Percentiles rank a stretch among this genome's conserved stretches.
Evolutionary conservation across 1,140 invertebrate genomes (phyloP).

Genomic region (Pteromalus puparum): DNA sequence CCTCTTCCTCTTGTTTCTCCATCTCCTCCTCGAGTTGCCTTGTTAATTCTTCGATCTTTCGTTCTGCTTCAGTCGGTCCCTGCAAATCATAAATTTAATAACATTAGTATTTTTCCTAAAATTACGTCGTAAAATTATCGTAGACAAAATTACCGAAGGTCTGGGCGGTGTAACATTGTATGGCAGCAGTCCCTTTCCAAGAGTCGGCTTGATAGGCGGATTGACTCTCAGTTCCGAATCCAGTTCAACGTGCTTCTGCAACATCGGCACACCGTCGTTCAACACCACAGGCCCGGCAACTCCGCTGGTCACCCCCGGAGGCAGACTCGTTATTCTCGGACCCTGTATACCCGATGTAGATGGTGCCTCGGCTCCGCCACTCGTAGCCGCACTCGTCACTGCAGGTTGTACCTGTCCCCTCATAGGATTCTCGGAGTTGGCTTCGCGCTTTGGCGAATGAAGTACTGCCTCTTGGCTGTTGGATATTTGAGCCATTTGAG

Average conservation of each 20-base stretch:
- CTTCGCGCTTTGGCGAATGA: conserved; percentile 55
- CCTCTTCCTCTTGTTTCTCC: conserved; percentile 94
- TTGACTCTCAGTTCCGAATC: conserved; percentile 64
- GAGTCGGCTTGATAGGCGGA: conserved; percentile 67
- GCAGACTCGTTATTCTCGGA: conserved; percentile 70
- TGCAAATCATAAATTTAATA: conserved; percentile 63
- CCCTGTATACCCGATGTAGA: conserved; percentile 59
- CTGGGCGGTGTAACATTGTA: conserved; percentile 92
- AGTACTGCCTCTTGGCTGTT: conserved; percentile 45
- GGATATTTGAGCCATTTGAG: conserved; percentile 1
- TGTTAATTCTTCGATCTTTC: conserved; percentile 93
- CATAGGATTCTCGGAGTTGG: conserved; percentile 49
- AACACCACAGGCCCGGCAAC: conserved; percentile 72
- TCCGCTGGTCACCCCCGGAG: conserved; percentile 73
- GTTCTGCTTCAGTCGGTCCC: conserved; percentile 92
- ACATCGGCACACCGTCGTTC: conserved; percentile 66
- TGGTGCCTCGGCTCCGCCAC: not conserved
- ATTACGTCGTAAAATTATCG: not conserved
- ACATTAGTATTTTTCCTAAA: not conserved
- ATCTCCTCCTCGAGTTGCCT: conserved; percentile 94
- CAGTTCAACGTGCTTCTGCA: conserved; percentile 65
- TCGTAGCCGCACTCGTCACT: conserved; percentile 62
- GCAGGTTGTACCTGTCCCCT: conserved; percentile 66
- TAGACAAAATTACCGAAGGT: conserved; percentile 75
- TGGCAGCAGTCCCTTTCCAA: conserved; percentile 86